Base-by-base conservation (phyloP, 2,888 invertebrate species). In the Abrostola triplasia region DNA sequence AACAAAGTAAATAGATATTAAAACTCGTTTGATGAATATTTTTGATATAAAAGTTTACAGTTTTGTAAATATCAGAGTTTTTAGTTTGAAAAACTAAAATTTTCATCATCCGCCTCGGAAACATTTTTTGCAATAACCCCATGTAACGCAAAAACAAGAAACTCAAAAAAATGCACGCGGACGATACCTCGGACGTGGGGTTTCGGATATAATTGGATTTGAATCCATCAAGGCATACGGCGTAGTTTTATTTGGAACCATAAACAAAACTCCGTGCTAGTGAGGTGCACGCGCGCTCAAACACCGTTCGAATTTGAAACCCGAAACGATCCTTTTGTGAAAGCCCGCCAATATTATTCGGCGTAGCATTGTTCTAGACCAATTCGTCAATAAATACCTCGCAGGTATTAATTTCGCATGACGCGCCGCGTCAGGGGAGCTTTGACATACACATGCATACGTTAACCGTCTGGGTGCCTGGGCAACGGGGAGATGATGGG, bases 401-500 rank as follows among this genome's bases (percentile, higher is more conserved):
- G 7, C 40, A 57, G 61, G 13, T 65, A 77, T 61, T 65, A 62
- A 67, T 71, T 69, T 59, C 51, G 54, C 12, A 60, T 53, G 62
- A 52, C 48, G 44, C 12, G 44, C 54, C 48, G 42, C 50, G 59
- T 49, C 47, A 36, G 49, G 56, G 63, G 57, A 44, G 41, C 13
- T 41, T 6, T 9, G 12, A 38, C 41, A 42, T 47, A 12, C 41
- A 59, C 55, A 41, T 60, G n/a, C 7, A 58, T 53, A 59, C 57
- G 49, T 63, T 38, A 60, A 41, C 55, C 58, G 75, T 66, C 70
- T 66, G 78, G 59, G 58, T 63, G 47, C 64, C 66, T 24, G 47
- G 70, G 66, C 66, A 75, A 75, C 75, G 51, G 70, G 77, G 74
- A 59, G 68, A 72, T 24, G 24, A 24, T 57, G 70, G 69, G 70